These are phyloP conservation scores for Neotoma lepida DNA, from an alignment of 2,113 vertebrate genomes.

Conservation along the genomic window DNA sequence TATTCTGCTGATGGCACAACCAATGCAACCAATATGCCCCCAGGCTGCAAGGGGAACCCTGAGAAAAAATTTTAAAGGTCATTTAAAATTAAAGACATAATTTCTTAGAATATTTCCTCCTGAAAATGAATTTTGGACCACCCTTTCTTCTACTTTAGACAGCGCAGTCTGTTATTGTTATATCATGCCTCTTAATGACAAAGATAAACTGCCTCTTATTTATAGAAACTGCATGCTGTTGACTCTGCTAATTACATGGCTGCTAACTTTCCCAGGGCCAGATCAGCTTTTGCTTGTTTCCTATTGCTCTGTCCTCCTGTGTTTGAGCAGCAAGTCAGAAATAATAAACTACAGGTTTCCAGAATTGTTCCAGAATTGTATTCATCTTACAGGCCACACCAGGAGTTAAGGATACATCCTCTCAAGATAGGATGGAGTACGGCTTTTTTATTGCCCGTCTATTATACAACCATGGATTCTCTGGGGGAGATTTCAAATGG, in stretches of 20 bases:
- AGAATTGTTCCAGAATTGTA: background rate
- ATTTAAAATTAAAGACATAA: constrained; percentile 59
- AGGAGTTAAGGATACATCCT: background rate
- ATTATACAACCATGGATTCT: background rate
- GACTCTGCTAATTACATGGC: constrained; percentile 71
- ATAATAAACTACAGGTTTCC: constrained; percentile 58
- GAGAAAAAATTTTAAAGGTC: constrained; percentile 38
- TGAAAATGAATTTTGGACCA: constrained; percentile 54
- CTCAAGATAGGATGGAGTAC: background rate
- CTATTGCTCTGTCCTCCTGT: constrained; percentile 6
- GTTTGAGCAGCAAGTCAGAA: constrained; percentile 43
- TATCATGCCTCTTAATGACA: constrained; percentile 73
- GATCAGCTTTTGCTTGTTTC: constrained; percentile 62
- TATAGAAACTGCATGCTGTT: constrained; percentile 76
- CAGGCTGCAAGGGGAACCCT: constrained; percentile 50
- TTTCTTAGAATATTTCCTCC: constrained; percentile 53
- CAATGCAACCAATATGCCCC: constrained; percentile 68
- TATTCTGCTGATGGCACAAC: constrained; percentile 50
- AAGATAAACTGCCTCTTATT: constrained; percentile 73
- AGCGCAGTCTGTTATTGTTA: constrained; percentile 41
- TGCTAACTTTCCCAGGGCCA: constrained; percentile 73
- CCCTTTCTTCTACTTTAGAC: background rate
- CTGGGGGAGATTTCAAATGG: background rate
- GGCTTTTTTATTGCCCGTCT: background rate
- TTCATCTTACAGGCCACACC: background rate